Evolutionary conservation across 2,113 vertebrate genomes (phyloP).

Genomic region (Gallinago media): DNA sequence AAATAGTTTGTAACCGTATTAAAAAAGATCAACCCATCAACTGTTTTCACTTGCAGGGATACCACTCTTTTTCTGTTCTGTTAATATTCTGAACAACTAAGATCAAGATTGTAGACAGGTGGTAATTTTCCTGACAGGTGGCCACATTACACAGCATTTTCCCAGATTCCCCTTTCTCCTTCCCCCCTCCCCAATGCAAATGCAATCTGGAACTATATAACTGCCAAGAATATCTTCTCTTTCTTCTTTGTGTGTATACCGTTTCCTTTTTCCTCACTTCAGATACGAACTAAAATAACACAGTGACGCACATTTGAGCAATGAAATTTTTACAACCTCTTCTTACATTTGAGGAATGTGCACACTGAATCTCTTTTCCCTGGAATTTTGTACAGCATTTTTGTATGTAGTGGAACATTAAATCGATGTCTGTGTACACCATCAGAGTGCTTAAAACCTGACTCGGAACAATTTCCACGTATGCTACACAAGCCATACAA

Average conservation of each 20-base stretch:
- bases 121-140: slow-evolving; percentile 38
- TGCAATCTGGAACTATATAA: background rate
- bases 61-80: background rate
- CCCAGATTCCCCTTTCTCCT: background rate
- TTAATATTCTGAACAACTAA: background rate
- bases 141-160: background rate
- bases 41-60: background rate
- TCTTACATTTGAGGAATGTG: background rate
- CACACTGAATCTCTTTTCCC: background rate
- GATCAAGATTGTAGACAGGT: background rate
- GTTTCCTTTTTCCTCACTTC: background rate
- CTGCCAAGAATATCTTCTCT: slow-evolving; percentile 4
- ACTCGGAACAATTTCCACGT: background rate
- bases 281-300: background rate
- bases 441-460: background rate
- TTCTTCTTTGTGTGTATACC: background rate
- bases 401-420: background rate
- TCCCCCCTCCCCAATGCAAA: background rate
- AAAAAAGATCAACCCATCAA: background rate
- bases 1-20: background rate
- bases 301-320: background rate
- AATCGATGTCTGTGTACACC: background rate
- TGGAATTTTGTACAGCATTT: background rate
- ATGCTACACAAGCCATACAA: background rate
- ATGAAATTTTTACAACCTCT: background rate